phyloP scores from a whole-genome alignment of 2,113 vertebrate genomes.

The Protomyctophum bolini region DNA sequence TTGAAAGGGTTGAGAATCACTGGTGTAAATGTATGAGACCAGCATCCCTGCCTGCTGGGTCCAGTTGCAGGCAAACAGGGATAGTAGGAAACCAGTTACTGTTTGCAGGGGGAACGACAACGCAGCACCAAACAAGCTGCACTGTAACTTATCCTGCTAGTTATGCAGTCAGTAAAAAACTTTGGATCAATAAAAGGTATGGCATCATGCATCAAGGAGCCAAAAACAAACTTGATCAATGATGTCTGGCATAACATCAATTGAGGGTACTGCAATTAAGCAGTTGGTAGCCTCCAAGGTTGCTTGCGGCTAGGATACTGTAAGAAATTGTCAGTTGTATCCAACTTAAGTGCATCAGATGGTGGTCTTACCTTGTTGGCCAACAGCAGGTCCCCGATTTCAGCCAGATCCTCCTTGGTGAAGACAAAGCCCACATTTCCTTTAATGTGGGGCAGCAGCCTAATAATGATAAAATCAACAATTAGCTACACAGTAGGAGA shows the following conservation, averaged over 20 bases:
- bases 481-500: not conserved
- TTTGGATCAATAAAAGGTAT: constrained; percentile 64
- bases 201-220: constrained; percentile 2
- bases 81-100: constrained; percentile 27
- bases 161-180: not conserved
- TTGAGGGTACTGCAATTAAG: no score
- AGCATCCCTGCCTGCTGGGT: constrained; percentile 5
- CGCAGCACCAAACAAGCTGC: constrained; percentile 47
- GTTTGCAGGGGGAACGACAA: constrained; percentile 58
- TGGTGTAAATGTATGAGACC: constrained; percentile 25
- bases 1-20: no score
- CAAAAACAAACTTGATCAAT: not conserved
- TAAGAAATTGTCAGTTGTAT: no score
- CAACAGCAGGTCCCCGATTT: constrained; percentile 93
- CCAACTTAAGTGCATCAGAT: not conserved
- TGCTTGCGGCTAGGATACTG: no score
- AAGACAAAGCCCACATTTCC: constrained; percentile 99
- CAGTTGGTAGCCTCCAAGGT: no score
- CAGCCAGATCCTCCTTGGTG: constrained; percentile 97
- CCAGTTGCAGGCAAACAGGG: constrained; percentile 12
- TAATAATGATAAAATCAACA: constrained; percentile 49
- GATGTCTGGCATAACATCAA: constrained; percentile 48
- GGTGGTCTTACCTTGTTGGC: constrained; percentile 87
- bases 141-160: constrained; percentile 53
- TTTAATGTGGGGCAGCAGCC: constrained; percentile 93